Conservation (phyloP, 2,888 invertebrate species). For the Andrena hattorfiana region DNA sequence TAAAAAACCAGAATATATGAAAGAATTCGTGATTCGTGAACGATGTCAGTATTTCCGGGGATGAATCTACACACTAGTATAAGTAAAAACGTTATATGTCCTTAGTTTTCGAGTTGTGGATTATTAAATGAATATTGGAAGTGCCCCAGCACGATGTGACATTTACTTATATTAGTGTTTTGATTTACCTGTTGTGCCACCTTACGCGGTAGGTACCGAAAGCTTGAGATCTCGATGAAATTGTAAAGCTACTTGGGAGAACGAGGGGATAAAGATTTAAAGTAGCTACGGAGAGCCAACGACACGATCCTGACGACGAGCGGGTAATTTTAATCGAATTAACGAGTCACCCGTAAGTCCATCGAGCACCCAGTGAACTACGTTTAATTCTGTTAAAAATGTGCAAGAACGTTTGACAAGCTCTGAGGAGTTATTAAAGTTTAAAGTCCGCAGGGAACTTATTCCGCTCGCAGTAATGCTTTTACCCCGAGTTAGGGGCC, state of each 20-base stretch:
- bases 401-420: slow-evolving; percentile 9
- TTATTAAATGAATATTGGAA: too few species aligned
- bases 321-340: background rate
- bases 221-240: background rate
- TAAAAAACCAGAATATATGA: too few species aligned
- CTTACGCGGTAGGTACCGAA: too few species aligned
- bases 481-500: background rate
- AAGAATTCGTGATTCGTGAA: too few species aligned
- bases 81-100: too few species aligned
- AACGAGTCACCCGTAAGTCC: background rate
- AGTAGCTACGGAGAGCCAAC: too few species aligned
- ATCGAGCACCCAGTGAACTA: background rate
- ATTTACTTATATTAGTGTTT: too few species aligned
- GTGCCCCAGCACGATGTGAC: too few species aligned
- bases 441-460: background rate
- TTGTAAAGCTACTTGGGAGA: background rate
- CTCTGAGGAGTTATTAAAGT: slow-evolving; percentile 46
- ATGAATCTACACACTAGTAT: too few species aligned
- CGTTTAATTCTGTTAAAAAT: slow-evolving; percentile 1
- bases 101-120: too few species aligned
- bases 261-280: background rate
- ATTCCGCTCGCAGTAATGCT: background rate
- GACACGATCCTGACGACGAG: background rate
- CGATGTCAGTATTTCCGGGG: too few species aligned
- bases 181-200: too few species aligned